phyloP scores from a whole-genome alignment of 2,888 invertebrate genomes.

The Serrognathus titanus region DNA sequence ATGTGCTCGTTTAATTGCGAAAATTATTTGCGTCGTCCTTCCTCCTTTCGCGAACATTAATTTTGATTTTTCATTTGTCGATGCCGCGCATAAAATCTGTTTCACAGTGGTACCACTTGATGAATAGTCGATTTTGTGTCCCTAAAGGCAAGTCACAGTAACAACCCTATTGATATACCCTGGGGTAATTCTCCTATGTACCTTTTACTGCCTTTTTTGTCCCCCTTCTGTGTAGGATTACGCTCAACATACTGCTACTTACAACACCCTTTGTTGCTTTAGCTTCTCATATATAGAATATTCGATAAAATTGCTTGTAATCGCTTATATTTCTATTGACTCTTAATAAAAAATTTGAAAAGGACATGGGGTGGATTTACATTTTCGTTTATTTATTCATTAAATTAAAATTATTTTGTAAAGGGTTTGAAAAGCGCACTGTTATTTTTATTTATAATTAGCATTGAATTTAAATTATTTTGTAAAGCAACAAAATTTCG shows the following conservation, averaged over 20 bases:
- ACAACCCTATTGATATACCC: conserved; percentile 29
- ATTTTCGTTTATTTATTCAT: no score
- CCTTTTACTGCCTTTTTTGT: conserved; percentile 27
- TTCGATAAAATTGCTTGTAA: background rate
- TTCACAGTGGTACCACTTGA: conserved; percentile 15
- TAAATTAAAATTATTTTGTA: no score
- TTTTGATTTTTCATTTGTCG: background rate
- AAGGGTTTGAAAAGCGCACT: no score
- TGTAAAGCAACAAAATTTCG: no score
- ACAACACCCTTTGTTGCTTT: conserved; percentile 20
- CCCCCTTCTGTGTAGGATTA: conserved; percentile 20
- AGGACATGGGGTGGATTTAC: no score
- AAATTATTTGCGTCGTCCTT: background rate
- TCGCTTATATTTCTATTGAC: no score
- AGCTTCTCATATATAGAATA: conserved; percentile 12
- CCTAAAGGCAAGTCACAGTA: conserved; percentile 25
- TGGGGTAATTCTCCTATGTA: conserved; percentile 30
- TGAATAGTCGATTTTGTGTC: conserved; percentile 26
- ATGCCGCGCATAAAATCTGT: conserved; percentile 10
- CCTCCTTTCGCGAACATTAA: no score
- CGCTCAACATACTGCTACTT: conserved; percentile 24
- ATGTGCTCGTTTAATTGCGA: background rate
- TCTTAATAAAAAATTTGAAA: no score
- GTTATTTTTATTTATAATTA: no score
- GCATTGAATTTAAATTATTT: no score